A percentile compares a stretch with the other conserved stretches of the same genome.
Evolutionary conservation across 1,140 invertebrate species (phyloP).

Genomic region (Cherax quadricarinatus): DNA sequence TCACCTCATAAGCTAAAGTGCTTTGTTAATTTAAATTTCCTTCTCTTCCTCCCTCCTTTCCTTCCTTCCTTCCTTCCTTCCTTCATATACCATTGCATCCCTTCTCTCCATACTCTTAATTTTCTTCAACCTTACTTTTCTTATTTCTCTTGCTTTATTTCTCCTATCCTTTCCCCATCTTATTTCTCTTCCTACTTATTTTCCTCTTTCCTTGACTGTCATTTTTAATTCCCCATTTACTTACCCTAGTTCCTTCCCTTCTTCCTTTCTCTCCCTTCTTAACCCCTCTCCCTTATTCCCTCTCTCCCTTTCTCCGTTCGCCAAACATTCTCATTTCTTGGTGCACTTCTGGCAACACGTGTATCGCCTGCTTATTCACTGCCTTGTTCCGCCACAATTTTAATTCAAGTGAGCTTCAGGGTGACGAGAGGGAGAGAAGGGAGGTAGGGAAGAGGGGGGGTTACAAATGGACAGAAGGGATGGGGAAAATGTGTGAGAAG

Average conservation of each 20-base stretch:
- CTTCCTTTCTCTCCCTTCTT: neutral
- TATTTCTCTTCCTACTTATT: neutral
- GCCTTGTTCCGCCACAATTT: neutral
- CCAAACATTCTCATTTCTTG: neutral
- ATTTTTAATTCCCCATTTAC: neutral
- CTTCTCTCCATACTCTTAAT: too few species aligned
- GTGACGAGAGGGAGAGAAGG: neutral
- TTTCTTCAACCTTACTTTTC: neutral
- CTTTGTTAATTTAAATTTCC: neutral
- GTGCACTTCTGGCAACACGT: too few species aligned
- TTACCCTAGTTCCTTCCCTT: neutral
- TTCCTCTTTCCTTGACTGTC: neutral
- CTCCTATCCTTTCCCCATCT: neutral
- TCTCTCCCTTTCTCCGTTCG: neutral
- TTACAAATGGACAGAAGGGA: neutral
- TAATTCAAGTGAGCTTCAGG: neutral
- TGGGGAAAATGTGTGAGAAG: neutral
- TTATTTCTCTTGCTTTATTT: neutral
- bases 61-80: neutral
- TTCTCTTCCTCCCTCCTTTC: neutral
- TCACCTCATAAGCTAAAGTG: too few species aligned
- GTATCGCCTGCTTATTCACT: too few species aligned
- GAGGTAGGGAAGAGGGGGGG: neutral
- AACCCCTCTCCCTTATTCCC: neutral
- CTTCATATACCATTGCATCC: too few species aligned